These are phyloP conservation scores for Tachysurus vachellii DNA, from an alignment of 2,113 vertebrate species.

Conservation along the genomic window DNA sequence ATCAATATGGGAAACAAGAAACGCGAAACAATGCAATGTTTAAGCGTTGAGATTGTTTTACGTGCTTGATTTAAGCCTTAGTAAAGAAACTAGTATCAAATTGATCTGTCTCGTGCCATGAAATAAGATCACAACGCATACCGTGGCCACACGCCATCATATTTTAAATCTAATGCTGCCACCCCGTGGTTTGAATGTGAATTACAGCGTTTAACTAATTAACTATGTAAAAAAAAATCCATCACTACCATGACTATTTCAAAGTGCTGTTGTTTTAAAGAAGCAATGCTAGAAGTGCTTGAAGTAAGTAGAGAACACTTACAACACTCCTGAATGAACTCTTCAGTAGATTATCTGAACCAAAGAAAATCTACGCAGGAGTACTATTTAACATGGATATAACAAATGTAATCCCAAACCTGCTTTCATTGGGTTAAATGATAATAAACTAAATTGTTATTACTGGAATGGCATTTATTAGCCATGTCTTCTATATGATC, in stretches of 20 bases:
- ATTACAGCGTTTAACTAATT: conserved; percentile 19
- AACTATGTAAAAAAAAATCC: background rate
- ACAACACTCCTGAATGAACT: background rate
- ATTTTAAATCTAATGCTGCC: conserved; percentile 29
- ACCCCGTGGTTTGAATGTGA: conserved; percentile 22
- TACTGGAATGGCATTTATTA: background rate
- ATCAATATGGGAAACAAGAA: conserved; percentile 63
- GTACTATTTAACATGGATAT: background rate
- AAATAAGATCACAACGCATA: background rate
- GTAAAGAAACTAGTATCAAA: background rate
- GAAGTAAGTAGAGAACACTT: background rate
- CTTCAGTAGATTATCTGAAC: background rate
- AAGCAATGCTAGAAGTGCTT: background rate
- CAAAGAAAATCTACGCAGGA: background rate
- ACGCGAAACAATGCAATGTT: background rate
- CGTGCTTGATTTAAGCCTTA: background rate
- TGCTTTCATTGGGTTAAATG: background rate
- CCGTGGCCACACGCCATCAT: background rate
- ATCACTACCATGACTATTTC: background rate
- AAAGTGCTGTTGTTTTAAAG: background rate
- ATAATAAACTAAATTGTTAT: background rate
- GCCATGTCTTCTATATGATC: background rate
- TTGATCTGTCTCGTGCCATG: background rate
- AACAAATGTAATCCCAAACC: background rate
- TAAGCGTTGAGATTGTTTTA: background rate